phyloP scores from a whole-genome alignment of 64 coral and sea anemone genomes.

The Stylophora pistillata region DNA sequence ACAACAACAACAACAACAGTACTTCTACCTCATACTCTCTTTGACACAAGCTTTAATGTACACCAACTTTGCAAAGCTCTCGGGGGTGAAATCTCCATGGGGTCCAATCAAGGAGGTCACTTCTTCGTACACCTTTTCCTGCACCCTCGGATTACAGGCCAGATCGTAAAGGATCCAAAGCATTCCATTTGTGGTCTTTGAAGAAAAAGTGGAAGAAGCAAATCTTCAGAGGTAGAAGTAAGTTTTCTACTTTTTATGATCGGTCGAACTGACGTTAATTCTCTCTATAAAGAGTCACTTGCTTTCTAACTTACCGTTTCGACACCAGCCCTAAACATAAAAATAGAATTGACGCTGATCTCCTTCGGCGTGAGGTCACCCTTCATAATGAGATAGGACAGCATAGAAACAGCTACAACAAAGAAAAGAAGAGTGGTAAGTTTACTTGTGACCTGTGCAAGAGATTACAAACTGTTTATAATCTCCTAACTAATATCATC shows the following conservation, averaged over 20 bases:
- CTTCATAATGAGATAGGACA: constrained; percentile 4
- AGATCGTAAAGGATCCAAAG: constrained; percentile 62
- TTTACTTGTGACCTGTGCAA: background rate
- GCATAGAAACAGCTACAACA: background rate
- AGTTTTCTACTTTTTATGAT: background rate
- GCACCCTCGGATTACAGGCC: constrained; percentile 32
- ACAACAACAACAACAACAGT: too few species aligned
- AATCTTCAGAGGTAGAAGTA: background rate
- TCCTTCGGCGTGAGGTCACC: constrained; percentile 2
- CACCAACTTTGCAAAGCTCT: constrained; percentile 34
- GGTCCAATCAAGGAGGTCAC: constrained; percentile 12
- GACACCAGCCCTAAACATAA: background rate
- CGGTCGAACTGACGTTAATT: too few species aligned
- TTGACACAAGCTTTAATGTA: constrained; percentile 67
- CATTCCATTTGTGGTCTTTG: constrained; percentile 40
- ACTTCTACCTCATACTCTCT: constrained; percentile 54
- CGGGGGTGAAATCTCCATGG: constrained; percentile 8
- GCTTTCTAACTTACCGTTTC: background rate
- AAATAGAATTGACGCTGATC: background rate
- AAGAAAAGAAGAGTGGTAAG: background rate
- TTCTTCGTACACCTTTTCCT: constrained; percentile 39
- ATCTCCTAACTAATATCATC: too few species aligned
- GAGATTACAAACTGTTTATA: background rate
- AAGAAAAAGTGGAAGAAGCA: background rate
- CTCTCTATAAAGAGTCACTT: background rate